These are phyloP conservation scores for Amblyopsis rosae DNA, from an alignment of 2,113 vertebrate species.

Conservation along the genomic window DNA sequence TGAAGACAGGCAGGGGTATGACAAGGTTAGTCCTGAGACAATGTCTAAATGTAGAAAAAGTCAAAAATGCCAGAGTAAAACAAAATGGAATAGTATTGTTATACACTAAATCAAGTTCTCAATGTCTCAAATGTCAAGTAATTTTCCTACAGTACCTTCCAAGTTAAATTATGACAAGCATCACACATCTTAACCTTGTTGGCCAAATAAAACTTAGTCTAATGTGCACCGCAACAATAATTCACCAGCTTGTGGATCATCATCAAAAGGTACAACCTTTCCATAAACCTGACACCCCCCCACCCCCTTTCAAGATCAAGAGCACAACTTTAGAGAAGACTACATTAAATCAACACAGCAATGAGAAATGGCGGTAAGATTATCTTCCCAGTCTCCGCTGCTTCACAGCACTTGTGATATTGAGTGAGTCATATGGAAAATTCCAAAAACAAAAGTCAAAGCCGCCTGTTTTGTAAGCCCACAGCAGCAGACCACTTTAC, in stretches of 20 bases:
- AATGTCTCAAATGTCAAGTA: too few species aligned
- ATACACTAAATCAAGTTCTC: too few species aligned
- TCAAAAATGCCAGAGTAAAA: too few species aligned
- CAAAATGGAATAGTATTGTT: neutral
- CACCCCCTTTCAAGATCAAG: constrained; percentile 1
- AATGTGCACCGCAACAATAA: constrained; percentile 42
- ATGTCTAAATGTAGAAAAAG: too few species aligned
- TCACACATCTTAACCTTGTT: neutral
- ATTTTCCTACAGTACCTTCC: too few species aligned
- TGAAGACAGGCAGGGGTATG: too few species aligned
- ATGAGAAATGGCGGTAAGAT: neutral
- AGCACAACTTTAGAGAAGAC: neutral
- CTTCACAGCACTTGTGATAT: neutral
- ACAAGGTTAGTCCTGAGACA: too few species aligned
- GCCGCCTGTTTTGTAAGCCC: neutral
- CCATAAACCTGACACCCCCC: constrained; percentile 18
- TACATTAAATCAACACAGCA: neutral
- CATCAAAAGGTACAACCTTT: constrained; percentile 48
- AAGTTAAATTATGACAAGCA: too few species aligned
- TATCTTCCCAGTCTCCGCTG: too few species aligned
- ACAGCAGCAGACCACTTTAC: neutral
- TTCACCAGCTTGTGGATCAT: constrained; percentile 19
- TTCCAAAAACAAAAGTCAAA: neutral
- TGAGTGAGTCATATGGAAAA: too few species aligned
- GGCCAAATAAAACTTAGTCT: constrained; percentile 30